These are phyloP conservation scores for Avahi laniger DNA, from an alignment of 2,797 vertebrate genomes.

Conservation along the genomic window DNA sequence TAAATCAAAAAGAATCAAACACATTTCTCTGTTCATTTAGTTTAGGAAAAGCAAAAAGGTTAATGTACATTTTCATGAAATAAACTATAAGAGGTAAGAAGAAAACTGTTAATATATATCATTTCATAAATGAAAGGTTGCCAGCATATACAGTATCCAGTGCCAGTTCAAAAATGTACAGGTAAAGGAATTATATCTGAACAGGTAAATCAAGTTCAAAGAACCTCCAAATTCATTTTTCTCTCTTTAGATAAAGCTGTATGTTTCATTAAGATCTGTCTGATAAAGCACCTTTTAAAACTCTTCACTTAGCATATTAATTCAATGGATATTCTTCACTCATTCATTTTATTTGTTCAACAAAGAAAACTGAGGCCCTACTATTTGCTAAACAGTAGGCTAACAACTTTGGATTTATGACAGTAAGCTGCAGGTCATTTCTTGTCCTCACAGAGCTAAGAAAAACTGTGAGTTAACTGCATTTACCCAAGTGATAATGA, in stretches of 20 bases:
- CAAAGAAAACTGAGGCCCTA: neutral
- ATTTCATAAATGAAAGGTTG: slow-evolving; percentile 26
- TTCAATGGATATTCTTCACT: neutral
- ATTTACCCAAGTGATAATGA: slow-evolving; percentile 12
- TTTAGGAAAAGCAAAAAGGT: neutral
- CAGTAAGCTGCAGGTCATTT: neutral
- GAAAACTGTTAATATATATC: neutral
- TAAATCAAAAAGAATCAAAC: slow-evolving; percentile 35
- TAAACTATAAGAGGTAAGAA: neutral
- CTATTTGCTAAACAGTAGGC: neutral
- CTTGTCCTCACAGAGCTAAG: neutral
- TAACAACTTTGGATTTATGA: slow-evolving; percentile 4
- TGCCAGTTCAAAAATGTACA: neutral
- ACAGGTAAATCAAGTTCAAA: slow-evolving; percentile 11
- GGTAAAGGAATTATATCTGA: neutral
- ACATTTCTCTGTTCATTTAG: neutral
- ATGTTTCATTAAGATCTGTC: neutral
- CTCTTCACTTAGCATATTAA: neutral
- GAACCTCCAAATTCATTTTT: neutral
- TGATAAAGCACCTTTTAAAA: slow-evolving; percentile 6
- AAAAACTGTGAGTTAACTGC: neutral
- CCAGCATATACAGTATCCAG: neutral
- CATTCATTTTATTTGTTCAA: slow-evolving; percentile 15
- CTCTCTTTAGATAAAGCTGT: neutral
- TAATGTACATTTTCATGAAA: slow-evolving; percentile 11